Evolutionary conservation across 2,797 vertebrate genomes (phyloP).

Genomic region (Lagocephalus sceleratus): DNA sequence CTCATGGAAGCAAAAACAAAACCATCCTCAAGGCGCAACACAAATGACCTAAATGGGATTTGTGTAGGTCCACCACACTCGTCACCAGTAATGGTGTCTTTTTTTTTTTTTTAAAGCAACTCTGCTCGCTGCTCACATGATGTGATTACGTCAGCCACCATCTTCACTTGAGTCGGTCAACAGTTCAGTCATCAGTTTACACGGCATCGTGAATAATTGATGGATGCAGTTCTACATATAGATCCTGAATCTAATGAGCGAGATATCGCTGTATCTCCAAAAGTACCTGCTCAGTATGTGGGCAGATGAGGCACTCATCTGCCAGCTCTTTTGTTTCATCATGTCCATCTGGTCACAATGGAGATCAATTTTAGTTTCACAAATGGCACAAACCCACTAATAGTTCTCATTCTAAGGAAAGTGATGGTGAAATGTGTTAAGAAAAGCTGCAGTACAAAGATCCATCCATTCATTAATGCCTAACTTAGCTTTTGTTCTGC

Average conservation of each 20-base stretch:
- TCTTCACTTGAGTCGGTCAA: conserved; percentile 25
- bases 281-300: too few species aligned
- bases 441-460: too few species aligned
- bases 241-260: conserved; percentile 45
- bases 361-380: too few species aligned
- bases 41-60: background rate
- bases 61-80: background rate
- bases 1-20: background rate
- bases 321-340: too few species aligned
- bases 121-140: conserved; percentile 10
- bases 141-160: conserved; percentile 40
- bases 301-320: too few species aligned
- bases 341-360: too few species aligned
- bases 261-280: too few species aligned
- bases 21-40: conserved; percentile 3
- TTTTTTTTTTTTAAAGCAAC: conserved; percentile 12
- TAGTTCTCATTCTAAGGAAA: too few species aligned
- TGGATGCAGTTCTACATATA: conserved; percentile 49
- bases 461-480: too few species aligned
- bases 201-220: conserved; percentile 60
- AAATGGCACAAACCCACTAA: too few species aligned
- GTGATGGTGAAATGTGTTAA: too few species aligned
- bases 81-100: background rate
- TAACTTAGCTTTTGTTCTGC: conserved; percentile 1
- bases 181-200: conserved; percentile 54